Percentiles rank a stretch among this genome's conserved stretches.
These are phyloP conservation scores for Phataginus tricuspis DNA, from an alignment of 2,797 vertebrate genomes.

Conservation along the genomic window DNA sequence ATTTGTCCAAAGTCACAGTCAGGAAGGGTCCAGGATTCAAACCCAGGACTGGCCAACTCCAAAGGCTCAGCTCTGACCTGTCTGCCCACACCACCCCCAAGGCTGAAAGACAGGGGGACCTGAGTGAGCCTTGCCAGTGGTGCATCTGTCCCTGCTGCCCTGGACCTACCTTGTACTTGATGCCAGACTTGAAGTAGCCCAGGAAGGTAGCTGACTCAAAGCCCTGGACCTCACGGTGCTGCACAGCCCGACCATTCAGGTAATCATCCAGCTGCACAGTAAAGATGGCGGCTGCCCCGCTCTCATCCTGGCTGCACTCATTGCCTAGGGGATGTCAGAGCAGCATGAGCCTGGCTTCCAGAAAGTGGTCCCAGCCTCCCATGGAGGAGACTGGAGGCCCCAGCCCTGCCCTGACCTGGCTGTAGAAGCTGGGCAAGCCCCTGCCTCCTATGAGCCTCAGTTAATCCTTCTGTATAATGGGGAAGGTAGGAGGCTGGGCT, in stretches of 20 bases:
- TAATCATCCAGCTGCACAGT: slow-evolving; percentile 97
- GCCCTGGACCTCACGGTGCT: slow-evolving; percentile 96
- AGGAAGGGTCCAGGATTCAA: not conserved
- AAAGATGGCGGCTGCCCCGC: slow-evolving; percentile 96
- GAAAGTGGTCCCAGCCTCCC: not conserved
- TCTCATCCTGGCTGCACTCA: slow-evolving; percentile 95
- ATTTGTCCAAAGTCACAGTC: not conserved
- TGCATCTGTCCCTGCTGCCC: rapidly evolving
- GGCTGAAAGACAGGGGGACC: not conserved
- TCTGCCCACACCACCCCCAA: not conserved
- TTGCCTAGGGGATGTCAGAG: slow-evolving; percentile 87
- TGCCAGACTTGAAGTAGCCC: slow-evolving; percentile 97
- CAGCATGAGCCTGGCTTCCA: not conserved
- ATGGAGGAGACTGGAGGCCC: not conserved
- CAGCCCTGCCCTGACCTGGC: not conserved
- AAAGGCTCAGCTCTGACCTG: not conserved
- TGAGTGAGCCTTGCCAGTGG: not conserved
- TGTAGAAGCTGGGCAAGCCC: not conserved
- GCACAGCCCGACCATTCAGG: slow-evolving; percentile 94
- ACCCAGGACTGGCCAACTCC: not conserved
- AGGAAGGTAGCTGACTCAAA: slow-evolving; percentile 94
- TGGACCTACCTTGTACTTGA: slow-evolving; percentile 94
- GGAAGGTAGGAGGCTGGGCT: rapidly evolving
- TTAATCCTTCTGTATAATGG: not conserved
- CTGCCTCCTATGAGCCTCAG: not conserved